Conservation (phyloP, 2,797 vertebrate species). For the Tamandua tetradactyla region DNA sequence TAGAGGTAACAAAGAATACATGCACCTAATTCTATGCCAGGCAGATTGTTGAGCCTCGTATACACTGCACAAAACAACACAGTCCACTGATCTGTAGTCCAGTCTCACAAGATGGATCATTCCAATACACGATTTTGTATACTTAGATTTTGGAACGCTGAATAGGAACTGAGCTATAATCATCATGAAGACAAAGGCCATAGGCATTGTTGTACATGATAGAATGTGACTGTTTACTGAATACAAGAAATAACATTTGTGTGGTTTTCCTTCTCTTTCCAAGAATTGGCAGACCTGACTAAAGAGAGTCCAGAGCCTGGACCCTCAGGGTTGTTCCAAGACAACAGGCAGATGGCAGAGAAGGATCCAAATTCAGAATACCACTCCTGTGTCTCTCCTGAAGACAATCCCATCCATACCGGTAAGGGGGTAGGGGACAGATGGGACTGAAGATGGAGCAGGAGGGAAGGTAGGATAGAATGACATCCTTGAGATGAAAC, state of each 20-base stretch:
- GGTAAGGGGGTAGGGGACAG: background rate
- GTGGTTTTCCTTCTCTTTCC: too few relatives aligned
- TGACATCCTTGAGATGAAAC: background rate
- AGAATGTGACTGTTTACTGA: background rate
- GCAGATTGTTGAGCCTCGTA: background rate
- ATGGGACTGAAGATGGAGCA: background rate
- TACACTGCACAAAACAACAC: background rate
- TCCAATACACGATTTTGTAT: background rate
- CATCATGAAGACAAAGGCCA: fast-evolving
- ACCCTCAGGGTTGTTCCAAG: background rate
- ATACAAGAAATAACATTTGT: background rate
- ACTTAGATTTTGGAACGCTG: background rate
- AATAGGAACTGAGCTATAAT: background rate
- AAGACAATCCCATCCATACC: background rate
- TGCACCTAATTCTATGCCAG: too few relatives aligned
- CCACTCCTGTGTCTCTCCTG: background rate
- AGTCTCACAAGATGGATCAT: background rate
- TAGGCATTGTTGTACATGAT: background rate
- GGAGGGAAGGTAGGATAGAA: background rate
- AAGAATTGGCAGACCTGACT: background rate
- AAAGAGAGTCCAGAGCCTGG: background rate
- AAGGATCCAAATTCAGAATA: background rate
- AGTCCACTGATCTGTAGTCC: background rate
- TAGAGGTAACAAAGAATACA: background rate
- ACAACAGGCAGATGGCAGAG: fast-evolving